phyloP scores from a whole-genome alignment of 2,113 vertebrate species.

The Gopherus evgoodei region DNA sequence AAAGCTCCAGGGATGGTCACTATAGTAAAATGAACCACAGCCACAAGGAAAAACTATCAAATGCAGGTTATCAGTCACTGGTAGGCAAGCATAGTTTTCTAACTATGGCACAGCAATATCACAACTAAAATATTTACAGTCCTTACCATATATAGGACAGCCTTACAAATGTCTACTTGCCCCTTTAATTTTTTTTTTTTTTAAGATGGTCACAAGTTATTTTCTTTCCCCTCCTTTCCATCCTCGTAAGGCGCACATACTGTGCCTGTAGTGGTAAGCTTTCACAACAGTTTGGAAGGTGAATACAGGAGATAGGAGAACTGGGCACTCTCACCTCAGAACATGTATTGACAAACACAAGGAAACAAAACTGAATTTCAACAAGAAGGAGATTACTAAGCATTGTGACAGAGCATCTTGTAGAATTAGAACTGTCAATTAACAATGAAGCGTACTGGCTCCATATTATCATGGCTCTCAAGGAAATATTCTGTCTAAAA shows the following conservation, averaged over 20 bases:
- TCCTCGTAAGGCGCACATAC: neutral
- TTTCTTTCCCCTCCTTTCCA: neutral
- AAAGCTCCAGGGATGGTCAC: neutral
- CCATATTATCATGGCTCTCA: neutral
- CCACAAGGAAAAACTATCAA: neutral
- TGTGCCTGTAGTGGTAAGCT: neutral
- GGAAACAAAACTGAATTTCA: neutral
- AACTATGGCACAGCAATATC: neutral
- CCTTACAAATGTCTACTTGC: neutral
- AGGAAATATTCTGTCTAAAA: neutral
- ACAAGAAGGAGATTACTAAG: neutral
- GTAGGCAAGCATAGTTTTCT: neutral
- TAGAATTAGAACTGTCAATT: neutral
- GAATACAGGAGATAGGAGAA: neutral
- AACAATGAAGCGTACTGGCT: neutral
- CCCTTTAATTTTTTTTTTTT: neutral
- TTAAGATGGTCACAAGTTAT: neutral
- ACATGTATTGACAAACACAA: neutral
- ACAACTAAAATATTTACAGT: neutral
- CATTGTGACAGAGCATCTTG: neutral
- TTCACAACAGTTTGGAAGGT: neutral
- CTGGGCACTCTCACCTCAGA: neutral
- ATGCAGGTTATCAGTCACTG: neutral
- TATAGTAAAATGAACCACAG: neutral
- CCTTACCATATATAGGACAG: neutral